Evolutionary conservation across 2,888 invertebrate genomes (phyloP).

Genomic region (Drosophila prostipennis): DNA sequence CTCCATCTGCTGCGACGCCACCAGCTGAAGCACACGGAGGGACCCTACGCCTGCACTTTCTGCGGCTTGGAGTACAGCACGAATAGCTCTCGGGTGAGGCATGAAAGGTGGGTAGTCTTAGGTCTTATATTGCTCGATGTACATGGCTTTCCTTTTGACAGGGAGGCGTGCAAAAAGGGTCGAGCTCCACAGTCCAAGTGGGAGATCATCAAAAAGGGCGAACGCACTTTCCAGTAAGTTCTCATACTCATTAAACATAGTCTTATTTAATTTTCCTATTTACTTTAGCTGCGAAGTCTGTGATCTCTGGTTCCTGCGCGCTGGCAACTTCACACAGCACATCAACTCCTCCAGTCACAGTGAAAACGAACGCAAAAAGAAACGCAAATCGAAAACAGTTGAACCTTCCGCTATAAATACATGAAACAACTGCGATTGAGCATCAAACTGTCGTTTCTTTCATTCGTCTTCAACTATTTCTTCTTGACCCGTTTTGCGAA

Average conservation of each 20-base stretch:
- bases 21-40: slow-evolving; percentile 68
- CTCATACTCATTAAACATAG: too few species aligned
- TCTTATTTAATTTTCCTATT: neutral
- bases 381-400: slow-evolving; percentile 38
- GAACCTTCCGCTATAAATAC: slow-evolving; percentile 5
- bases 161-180: slow-evolving; percentile 69
- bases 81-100: slow-evolving; percentile 66
- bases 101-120: slow-evolving; percentile 54
- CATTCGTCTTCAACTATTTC: slow-evolving; percentile 10
- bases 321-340: slow-evolving; percentile 65
- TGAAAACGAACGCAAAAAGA: slow-evolving; percentile 56
- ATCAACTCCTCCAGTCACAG: slow-evolving; percentile 61
- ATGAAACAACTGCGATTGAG: slow-evolving; percentile 9
- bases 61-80: slow-evolving; percentile 72
- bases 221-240: slow-evolving; percentile 69
- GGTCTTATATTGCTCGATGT: too few species aligned
- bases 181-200: slow-evolving; percentile 67
- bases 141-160: neutral
- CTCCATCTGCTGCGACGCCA: slow-evolving; percentile 61
- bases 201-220: slow-evolving; percentile 68
- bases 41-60: slow-evolving; percentile 66
- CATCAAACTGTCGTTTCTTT: slow-evolving; percentile 5
- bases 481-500: slow-evolving; percentile 28
- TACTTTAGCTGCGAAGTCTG: slow-evolving; percentile 59
- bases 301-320: slow-evolving; percentile 69